phyloP scores from a whole-genome alignment of 2,888 invertebrate species.

The Zaprionus obscuricornis region DNA sequence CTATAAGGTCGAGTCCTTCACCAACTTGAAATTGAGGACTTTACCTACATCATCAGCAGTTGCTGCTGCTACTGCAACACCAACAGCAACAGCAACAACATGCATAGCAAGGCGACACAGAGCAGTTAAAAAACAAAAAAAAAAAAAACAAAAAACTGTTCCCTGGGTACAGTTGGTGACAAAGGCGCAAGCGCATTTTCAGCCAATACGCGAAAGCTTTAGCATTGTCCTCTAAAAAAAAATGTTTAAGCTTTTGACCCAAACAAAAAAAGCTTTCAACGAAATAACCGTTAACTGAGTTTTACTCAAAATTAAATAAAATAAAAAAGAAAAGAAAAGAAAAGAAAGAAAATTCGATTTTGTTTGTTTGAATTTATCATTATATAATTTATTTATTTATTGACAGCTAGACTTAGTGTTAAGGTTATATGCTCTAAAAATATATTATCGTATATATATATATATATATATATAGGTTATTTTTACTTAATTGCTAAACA shows the following conservation, averaged over 20 bases:
- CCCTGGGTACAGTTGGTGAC: conserved; percentile 37
- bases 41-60: conserved; percentile 65
- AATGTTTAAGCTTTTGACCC: conserved; percentile 13
- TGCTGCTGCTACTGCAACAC: conserved; percentile 10
- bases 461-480: conserved; percentile 33
- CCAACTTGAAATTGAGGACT: conserved; percentile 65
- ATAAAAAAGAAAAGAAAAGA: too few species aligned
- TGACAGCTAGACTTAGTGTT: conserved; percentile 64
- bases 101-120: conserved; percentile 27
- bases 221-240: conserved; percentile 1
- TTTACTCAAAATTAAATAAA: too few species aligned
- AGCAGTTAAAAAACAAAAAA: too few species aligned
- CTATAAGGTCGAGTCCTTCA: conserved; percentile 75
- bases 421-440: conserved; percentile 71
- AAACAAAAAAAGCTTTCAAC: conserved; percentile 2
- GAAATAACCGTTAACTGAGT: not conserved
- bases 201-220: conserved; percentile 19
- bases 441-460: conserved; percentile 36
- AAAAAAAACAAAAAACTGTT: too few species aligned
- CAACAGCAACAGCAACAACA: not conserved
- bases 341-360: conserved; percentile 2
- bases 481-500: conserved; percentile 52
- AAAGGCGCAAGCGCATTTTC: conserved; percentile 38
- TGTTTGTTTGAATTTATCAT: conserved; percentile 17
- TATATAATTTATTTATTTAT: conserved; percentile 50